Base-by-base conservation (phyloP, 2,113 vertebrate genomes). In the Scalopus aquaticus region DNA sequence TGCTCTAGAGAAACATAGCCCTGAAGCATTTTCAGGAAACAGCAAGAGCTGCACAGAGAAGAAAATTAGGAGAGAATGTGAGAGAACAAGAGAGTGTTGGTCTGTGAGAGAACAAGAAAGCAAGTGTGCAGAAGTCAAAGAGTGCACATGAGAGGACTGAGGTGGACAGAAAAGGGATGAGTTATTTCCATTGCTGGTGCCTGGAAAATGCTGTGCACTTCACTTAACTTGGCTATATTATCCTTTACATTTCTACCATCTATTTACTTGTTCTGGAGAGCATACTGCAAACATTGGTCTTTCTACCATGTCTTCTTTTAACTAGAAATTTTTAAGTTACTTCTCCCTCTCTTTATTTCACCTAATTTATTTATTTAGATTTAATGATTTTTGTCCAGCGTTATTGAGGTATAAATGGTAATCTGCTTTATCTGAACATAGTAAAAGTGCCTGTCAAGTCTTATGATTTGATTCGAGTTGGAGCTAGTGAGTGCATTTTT, bases 121-220 rank as follows among this genome's bases (percentile, higher is more conserved):
- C 12, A 1, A 26, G 67, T 16, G 9, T 76, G 32, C 46, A 56
- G 1, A 81, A 11, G 20, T 35, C 49, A 28, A 24, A 1, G 4
- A 19, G 1, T 8, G 7, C 60, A 0, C 39, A 28, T 3, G 28
- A 37, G 49, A 51, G n/a, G 13, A 5, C 2, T 7, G 20, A 5
- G 24, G 9, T 13, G 16, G 8, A 5, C 1, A 3, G 5, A 2
- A 2, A 0, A 5, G 22, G n/a, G n/a, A 2, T 1, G 2, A 1
- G 3, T 16, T 35, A 0, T 2, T 16, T 1, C 19, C 10, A 54
- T 28, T 32, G 16, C 73, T 13, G 15, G 9, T 0, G 2, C 17
- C 7, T 37, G 39, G 74, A 35, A 90, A 42, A 7, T 32, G 28
- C 69, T n/a, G 2, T 30, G 9, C 19, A 2, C 58, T 32, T 62